Evolutionary conservation across 1,140 invertebrate genomes (phyloP).

Genomic region (Lucilia sericata): DNA sequence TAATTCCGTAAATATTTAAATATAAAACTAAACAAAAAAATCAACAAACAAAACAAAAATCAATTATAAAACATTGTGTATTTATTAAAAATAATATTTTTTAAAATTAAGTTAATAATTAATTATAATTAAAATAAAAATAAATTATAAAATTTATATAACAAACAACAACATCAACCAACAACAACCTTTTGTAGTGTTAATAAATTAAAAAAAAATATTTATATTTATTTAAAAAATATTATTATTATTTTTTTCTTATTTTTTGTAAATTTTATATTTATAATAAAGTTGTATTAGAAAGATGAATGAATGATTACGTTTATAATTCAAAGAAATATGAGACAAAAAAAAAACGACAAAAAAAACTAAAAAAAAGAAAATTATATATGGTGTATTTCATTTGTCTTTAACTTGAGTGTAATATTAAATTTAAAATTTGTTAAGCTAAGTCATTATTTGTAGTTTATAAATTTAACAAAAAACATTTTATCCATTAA

Average conservation of each 20-base stretch:
- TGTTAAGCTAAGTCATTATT: conserved; percentile 41
- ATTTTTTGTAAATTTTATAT: conserved; percentile 40
- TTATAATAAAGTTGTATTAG: conserved; percentile 31
- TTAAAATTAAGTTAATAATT: conserved; percentile 12
- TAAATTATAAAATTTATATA: conserved; percentile 30
- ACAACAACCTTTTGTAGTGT: conserved; percentile 4
- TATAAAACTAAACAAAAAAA: conserved; percentile 14
- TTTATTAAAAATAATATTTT: conserved; percentile 38
- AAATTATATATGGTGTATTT: conserved; percentile 7
- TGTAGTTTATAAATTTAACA: conserved; percentile 38
- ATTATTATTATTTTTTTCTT: conserved; percentile 14
- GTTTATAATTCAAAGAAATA: conserved; percentile 18
- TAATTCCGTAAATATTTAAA: conserved; percentile 33
- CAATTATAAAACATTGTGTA: conserved; percentile 31
- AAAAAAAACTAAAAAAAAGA: background rate
- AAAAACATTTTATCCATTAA: conserved; percentile 4
- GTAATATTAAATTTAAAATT: conserved; percentile 43
- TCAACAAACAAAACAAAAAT: conserved; percentile 27
- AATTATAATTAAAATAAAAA: conserved; percentile 20
- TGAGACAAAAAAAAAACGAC: background rate
- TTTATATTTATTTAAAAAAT: conserved; percentile 4
- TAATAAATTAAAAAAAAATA: background rate
- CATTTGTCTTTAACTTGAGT: background rate
- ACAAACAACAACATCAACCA: background rate
- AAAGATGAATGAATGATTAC: background rate